A percentile compares a stretch with the other conserved stretches of the same genome.
Conservation (phyloP, 35 echinoderm and acorn worm species). For the Apostichopus californicus region DNA sequence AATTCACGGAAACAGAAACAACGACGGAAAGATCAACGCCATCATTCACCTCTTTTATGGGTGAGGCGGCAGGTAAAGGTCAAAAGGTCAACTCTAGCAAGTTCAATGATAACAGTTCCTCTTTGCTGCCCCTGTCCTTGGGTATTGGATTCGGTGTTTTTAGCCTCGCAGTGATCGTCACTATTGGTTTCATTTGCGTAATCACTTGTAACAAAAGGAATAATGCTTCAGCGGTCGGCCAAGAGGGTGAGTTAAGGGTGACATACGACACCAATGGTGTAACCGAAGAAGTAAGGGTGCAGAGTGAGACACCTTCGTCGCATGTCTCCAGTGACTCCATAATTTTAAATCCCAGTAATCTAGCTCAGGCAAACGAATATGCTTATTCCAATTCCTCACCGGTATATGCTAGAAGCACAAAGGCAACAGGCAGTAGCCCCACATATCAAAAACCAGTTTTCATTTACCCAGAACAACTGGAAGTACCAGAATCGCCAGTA, state of each 20-base stretch:
- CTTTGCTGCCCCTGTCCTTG: not conserved
- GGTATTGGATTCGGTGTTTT: not conserved
- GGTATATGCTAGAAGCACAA: conserved; percentile 5
- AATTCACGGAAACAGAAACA: not conserved
- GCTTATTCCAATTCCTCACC: not conserved
- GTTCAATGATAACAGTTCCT: not conserved
- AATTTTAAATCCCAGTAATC: not conserved
- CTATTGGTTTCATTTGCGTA: not conserved
- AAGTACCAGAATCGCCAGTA: not conserved
- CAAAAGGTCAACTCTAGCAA: not conserved
- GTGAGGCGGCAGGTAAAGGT: not conserved
- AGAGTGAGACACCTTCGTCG: not conserved
- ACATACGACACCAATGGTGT: not conserved
- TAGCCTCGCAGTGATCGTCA: not conserved
- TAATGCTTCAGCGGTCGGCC: not conserved
- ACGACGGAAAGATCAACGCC: not conserved
- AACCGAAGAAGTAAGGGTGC: conserved; percentile 4
- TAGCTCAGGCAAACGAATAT: not conserved
- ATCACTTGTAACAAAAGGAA: not conserved
- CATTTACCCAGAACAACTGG: not conserved
- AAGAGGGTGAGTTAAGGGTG: not conserved
- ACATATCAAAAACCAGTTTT: not conserved
- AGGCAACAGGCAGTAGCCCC: not conserved
- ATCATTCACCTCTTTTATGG: not conserved
- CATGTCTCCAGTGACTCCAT: not conserved